Evolutionary conservation across 2,888 invertebrate genomes (phyloP), one percentile per base, ranked within the genome.

Genomic region (Eupithecia exiguata): DNA sequence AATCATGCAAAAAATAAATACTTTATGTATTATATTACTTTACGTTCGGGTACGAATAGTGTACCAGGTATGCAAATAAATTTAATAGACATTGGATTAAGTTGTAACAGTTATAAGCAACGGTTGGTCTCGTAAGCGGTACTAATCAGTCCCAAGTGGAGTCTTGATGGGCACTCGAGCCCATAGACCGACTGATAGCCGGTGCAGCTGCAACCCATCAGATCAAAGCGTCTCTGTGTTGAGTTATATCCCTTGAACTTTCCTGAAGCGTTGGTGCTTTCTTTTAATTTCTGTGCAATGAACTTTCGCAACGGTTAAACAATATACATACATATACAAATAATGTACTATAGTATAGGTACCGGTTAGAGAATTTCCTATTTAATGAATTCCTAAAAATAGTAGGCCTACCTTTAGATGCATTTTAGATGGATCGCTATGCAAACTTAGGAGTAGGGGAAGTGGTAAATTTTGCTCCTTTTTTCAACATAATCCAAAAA

Each of bases 91-190:
- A 40, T 74, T 73, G 46, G 21, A 75, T 72, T 72, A 69, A 73
- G 61, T 68, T 63, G 35, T 68, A 72, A 62, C 68, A 73, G 61
- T 68, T 63, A 40, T 68, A 72, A 62, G 65, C 77, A 70, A 61
- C 69, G 70, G 63, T 68, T 69, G 65, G 63, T 73, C 72, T 79
- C 74, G 78, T 82, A 82, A 81, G 86, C 86, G 84, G 84, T 86
- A 87, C 88, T 91, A 92, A 93, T 92, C 90, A 88, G 84, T 77
- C 80, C 84, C 90, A 88, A 91, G 89, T 89, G 91, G 84, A 86
- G 86, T 87, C 87, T 89, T 84, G 84, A 89, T 86, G 83, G 84
- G 84, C 79, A 81, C 82, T 82, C 79, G 74, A 80, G 76, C 75
- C 63, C 74, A 68, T 49, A 70, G 68, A 25, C 69, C 73, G 70